Percentiles rank a stretch among this genome's conserved stretches.
phyloP scores from a whole-genome alignment of 2,797 vertebrate genomes.

The Pachyuromys duprasi region DNA sequence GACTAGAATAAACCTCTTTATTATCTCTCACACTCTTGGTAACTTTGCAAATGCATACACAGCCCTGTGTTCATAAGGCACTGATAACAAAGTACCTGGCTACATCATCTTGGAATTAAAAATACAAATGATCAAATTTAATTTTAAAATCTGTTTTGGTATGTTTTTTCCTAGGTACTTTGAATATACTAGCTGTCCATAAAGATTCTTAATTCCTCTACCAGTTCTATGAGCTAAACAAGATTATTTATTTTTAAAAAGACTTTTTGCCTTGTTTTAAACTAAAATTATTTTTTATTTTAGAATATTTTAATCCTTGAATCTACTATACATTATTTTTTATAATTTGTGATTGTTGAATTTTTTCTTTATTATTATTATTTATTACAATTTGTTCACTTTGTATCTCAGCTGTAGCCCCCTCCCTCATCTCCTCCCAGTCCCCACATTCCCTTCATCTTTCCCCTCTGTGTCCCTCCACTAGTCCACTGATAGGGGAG shows the following conservation, averaged over 20 bases:
- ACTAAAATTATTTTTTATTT: no score
- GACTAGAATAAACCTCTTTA: not conserved
- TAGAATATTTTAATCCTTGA: no score
- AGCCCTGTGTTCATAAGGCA: not conserved
- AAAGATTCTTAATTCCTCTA: not conserved
- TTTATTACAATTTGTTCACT: no score
- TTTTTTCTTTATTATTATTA: no score
- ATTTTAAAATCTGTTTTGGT: slow-evolving; percentile 40
- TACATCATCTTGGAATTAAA: not conserved
- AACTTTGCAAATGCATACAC: not conserved
- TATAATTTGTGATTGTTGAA: no score
- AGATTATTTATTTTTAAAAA: not conserved
- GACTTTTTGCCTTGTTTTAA: no score
- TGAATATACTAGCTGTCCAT: not conserved
- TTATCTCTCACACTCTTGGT: not conserved
- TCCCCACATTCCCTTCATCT: no score
- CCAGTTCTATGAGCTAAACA: not conserved
- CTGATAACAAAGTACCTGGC: not conserved
- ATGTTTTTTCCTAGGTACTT: not conserved
- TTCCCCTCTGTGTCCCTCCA: no score
- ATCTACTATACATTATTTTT: no score
- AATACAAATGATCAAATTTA: slow-evolving; percentile 12
- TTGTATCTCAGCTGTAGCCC: no score
- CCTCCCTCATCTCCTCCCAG: no score
- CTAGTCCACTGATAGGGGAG: no score